Conservation (phyloP, 1,140 invertebrate species). For the Doryteuthis pealeii region DNA sequence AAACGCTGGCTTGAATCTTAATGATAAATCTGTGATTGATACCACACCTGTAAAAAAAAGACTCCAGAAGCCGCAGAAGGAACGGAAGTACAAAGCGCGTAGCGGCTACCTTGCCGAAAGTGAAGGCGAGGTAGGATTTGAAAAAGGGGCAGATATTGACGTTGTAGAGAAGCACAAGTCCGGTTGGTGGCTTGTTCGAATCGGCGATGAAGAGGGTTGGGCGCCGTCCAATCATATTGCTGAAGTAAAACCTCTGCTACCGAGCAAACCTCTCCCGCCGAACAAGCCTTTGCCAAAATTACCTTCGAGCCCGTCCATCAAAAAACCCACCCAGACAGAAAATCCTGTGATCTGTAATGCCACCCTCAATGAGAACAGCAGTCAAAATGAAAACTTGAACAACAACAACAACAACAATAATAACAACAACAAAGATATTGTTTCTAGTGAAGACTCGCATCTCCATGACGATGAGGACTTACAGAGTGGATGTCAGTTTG, state of each 20-base stretch:
- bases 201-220: constrained; percentile 36
- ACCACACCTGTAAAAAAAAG: background rate
- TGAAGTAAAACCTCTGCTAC: background rate
- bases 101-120: constrained; percentile 31
- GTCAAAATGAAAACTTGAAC: constrained; percentile 8
- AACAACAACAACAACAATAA: constrained; percentile 1
- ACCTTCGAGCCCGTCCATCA: background rate
- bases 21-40: no score
- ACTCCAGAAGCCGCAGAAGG: background rate
- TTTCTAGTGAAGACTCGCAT: no score
- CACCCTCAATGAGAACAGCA: constrained; percentile 1
- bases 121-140: constrained; percentile 36
- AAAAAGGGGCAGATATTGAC: constrained; percentile 27
- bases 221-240: constrained; percentile 34
- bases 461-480: no score
- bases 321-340: background rate
- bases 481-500: background rate
- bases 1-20: no score
- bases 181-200: constrained; percentile 40
- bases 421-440: no score
- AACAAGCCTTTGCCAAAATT: background rate
- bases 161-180: constrained; percentile 28
- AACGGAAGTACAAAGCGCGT: constrained; percentile 15
- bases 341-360: background rate
- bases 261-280: background rate